A percentile compares a stretch with the other conserved stretches of the same genome.
These are phyloP conservation scores for Cosmorhoe ocellata DNA, from an alignment of 2,888 invertebrate genomes.

Conservation along the genomic window DNA sequence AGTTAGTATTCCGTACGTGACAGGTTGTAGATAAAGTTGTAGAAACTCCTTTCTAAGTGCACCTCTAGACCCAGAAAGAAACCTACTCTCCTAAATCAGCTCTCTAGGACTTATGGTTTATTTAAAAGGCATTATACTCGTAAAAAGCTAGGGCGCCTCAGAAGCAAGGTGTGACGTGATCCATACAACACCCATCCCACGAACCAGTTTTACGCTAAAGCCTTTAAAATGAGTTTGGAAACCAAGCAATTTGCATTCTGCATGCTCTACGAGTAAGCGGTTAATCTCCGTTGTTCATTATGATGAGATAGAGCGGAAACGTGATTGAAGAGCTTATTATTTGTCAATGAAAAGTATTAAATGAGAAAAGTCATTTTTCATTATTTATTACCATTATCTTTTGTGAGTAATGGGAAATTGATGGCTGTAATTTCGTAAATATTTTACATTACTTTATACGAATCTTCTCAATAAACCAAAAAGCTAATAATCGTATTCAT, in stretches of 20 bases:
- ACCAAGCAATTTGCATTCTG: conserved; percentile 22
- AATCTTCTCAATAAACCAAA: too few species aligned
- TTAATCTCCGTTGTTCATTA: conserved; percentile 17
- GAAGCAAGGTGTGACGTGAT: not conserved
- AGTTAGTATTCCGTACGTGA: too few species aligned
- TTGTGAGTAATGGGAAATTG: not conserved
- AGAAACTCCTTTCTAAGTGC: too few species aligned
- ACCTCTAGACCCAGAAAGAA: too few species aligned
- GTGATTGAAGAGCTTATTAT: conserved; percentile 12
- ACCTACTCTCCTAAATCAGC: too few species aligned
- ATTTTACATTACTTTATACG: too few species aligned
- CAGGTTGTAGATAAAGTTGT: too few species aligned
- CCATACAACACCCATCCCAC: not conserved
- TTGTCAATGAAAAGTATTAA: conserved; percentile 9
- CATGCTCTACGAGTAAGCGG: conserved; percentile 10
- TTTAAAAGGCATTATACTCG: not conserved
- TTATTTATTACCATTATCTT: too few species aligned
- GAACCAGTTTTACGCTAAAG: conserved; percentile 6
- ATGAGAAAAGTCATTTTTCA: not conserved
- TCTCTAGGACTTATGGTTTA: too few species aligned
- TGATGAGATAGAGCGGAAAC: conserved; percentile 14
- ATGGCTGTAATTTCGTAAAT: too few species aligned
- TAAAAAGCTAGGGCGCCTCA: not conserved
- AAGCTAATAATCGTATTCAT: too few species aligned
- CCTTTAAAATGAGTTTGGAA: conserved; percentile 24